These are phyloP conservation scores for Psittacara wagleri DNA, from an alignment of 2,113 vertebrate genomes.

Conservation along the genomic window DNA sequence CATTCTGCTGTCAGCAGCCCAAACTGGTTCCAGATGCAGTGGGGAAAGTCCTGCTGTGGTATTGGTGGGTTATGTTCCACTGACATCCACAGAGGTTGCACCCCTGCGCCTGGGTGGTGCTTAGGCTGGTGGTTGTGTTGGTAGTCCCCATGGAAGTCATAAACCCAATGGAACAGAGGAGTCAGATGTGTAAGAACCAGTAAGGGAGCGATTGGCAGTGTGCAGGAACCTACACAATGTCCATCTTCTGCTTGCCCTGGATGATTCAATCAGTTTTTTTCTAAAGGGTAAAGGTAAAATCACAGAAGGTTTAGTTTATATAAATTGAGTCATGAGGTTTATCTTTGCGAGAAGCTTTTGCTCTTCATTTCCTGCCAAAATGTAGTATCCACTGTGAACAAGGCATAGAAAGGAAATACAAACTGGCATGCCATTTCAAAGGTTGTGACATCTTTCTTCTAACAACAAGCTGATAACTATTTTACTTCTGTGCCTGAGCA, in stretches of 20 bases:
- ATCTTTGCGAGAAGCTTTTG: neutral
- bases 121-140: neutral
- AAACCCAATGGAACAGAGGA: neutral
- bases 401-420: neutral
- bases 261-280: neutral
- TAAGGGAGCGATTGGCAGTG: accelerated
- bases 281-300: neutral
- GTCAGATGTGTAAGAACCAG: neutral
- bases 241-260: neutral
- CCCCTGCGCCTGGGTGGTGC: neutral
- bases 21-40: constrained; percentile 55
- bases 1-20: neutral
- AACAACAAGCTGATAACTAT: neutral
- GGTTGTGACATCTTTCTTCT: neutral
- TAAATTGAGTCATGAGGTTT: neutral
- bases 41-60: neutral
- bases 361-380: constrained; percentile 15
- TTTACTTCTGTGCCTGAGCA: neutral
- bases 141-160: neutral
- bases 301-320: neutral
- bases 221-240: neutral
- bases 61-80: neutral
- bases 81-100: neutral
- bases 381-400: neutral
- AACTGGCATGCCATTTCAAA: neutral